These are phyloP conservation scores for Dicyrtomina minuta DNA, from an alignment of 2,888 invertebrate genomes.

Conservation along the genomic window DNA sequence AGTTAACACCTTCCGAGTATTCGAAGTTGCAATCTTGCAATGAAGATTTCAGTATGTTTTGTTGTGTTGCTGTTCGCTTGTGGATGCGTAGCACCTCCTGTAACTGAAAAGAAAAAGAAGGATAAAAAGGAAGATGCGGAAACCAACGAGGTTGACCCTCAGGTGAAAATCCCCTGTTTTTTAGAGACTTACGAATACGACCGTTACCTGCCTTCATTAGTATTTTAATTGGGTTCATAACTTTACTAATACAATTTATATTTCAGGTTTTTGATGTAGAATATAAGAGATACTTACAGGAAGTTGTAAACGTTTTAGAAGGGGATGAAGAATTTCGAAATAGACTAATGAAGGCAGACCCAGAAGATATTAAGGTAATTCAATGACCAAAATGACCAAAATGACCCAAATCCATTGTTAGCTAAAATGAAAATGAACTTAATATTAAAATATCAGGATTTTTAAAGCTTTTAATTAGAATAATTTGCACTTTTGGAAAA, in stretches of 20 bases:
- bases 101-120: conserved; percentile 51
- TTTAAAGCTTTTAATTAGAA: no score
- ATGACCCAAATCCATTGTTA: no score
- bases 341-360: conserved; percentile 77
- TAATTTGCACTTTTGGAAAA: no score
- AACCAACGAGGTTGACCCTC: conserved; percentile 50
- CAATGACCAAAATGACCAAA: conserved; percentile 46
- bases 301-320: conserved; percentile 86
- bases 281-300: conserved; percentile 84
- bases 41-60: conserved; percentile 10
- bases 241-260: background rate
- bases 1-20: no score
- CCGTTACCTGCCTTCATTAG: background rate
- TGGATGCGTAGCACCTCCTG: conserved; percentile 51
- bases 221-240: background rate
- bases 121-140: conserved; percentile 42
- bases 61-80: conserved; percentile 2
- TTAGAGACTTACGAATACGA: background rate
- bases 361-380: conserved; percentile 79
- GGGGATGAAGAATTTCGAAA: conserved; percentile 80
- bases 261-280: conserved; percentile 63
- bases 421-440: background rate
- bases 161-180: conserved; percentile 36
- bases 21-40: no score
- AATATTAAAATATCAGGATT: no score